A percentile compares a stretch with the other conserved stretches of the same genome.
Evolutionary conservation across 2,888 invertebrate genomes (phyloP).

Genomic region (Spatulosminthurus flaviceps): DNA sequence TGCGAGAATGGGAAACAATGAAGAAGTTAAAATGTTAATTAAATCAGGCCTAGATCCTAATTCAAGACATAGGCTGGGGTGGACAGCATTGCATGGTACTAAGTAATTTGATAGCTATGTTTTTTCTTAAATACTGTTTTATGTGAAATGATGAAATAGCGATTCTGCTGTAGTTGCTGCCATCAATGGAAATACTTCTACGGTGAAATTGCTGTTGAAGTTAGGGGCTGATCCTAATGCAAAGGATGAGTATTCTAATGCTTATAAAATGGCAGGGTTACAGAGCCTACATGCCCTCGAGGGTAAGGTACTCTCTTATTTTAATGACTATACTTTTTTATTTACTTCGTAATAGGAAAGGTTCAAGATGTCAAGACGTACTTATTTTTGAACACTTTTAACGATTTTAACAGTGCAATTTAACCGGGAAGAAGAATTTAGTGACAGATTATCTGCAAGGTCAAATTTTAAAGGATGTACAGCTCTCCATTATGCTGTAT

Average conservation of each 20-base stretch:
- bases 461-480: slow-evolving; percentile 87
- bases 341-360: no score
- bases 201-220: slow-evolving; percentile 73
- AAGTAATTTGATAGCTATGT: not conserved
- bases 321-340: no score
- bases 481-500: slow-evolving; percentile 86
- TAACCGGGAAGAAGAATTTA: slow-evolving; percentile 84
- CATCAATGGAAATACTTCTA: slow-evolving; percentile 76
- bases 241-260: slow-evolving; percentile 79
- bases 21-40: slow-evolving; percentile 37
- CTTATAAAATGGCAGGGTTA: slow-evolving; percentile 73
- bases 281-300: slow-evolving; percentile 78
- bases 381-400: not conserved
- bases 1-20: slow-evolving; percentile 37
- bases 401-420: slow-evolving; percentile 65
- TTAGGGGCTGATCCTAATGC: slow-evolving; percentile 82
- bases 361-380: no score
- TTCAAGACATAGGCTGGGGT: slow-evolving; percentile 79
- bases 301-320: slow-evolving; percentile 68
- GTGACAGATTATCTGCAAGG: slow-evolving; percentile 71
- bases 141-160: not conserved
- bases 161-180: slow-evolving; percentile 74
- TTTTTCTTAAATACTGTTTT: not conserved
- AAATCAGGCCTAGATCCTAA: slow-evolving; percentile 71
- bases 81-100: slow-evolving; percentile 87